Base-by-base conservation (phyloP, 2,888 invertebrate species). In the Sepioteuthis lessoniana region DNA sequence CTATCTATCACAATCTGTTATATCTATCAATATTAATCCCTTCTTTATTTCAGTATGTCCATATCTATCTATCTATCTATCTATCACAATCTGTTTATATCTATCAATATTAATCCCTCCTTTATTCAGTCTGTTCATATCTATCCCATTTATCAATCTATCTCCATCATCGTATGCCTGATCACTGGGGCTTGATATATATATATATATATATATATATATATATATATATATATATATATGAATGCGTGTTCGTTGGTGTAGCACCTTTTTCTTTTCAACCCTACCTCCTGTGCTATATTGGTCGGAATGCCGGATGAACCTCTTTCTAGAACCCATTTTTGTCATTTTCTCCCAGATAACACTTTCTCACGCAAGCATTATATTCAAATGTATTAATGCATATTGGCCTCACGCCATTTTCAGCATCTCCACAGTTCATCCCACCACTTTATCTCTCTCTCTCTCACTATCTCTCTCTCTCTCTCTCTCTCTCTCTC, bases 381-480 rank as follows among this genome's bases (percentile, higher is more conserved):
- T 76, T 76, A 76, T 76, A 76, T 76, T 76, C 76, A 76, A n/a
- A 35, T n/a, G 76, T 76, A 76, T 76, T 76, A 76, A 76, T 76
- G 76, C 76, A 16, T 19, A 35, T n/a, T 35, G 76, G 76, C 76
- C 19, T n/a, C 76, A 76, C 76, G 76, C 76, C 76, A 76, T 76
- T 55, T 21, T 55, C 25, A 5, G 25, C 4, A 55, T 28, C 55
- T 21, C 2, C 55, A 55, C 28, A 1, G 2, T 55, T 55, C 55
- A 25, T 21, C 55, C 25, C 47, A 13, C 16, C 10, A 8, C 47
- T 47, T 16, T 47, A 4, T 47, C 55, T 55, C 25, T 3, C 55
- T 25, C 25, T 55, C 21, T 28, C 55, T 55, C 55, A 28, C 60
- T 60, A 1, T 60, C 60, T 60, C 25, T 60, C 60, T 60, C 25